Percentiles rank a stretch among this genome's conserved stretches.
Evolutionary conservation across 2,113 vertebrate species (phyloP).

Genomic region (Australoheros scitulus): DNA sequence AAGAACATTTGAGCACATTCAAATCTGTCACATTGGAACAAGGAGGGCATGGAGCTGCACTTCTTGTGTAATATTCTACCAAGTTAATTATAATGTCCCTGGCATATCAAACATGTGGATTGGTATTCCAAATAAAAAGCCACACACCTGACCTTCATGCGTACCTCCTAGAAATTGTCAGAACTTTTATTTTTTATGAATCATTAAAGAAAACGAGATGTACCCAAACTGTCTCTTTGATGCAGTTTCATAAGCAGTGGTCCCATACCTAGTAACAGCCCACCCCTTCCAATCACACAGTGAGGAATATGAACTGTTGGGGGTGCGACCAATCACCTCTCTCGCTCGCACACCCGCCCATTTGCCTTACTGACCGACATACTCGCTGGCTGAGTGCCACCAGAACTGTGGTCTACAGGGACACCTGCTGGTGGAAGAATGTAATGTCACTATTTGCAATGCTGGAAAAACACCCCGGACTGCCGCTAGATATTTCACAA

Average conservation of each 20-base stretch:
- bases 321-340: conserved; percentile 80
- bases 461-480: neutral
- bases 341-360: conserved; percentile 63
- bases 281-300: conserved; percentile 64
- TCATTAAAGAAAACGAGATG: neutral
- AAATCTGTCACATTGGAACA: conserved; percentile 4
- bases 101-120: neutral
- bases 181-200: neutral
- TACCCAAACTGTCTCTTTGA: neutral
- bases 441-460: neutral
- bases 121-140: neutral
- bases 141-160: neutral
- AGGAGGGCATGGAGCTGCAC: neutral
- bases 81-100: neutral
- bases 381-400: neutral
- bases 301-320: conserved; percentile 53
- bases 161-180: neutral
- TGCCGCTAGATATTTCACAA: neutral
- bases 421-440: conserved; percentile 36
- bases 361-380: conserved; percentile 73
- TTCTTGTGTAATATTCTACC: conserved; percentile 11
- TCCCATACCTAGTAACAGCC: conserved; percentile 55
- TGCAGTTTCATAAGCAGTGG: conserved; percentile 28
- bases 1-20: conserved; percentile 24
- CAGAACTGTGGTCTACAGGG: conserved; percentile 29